Evolutionary conservation across 2,797 vertebrate genomes (phyloP).

Genomic region (Columba guinea): DNA sequence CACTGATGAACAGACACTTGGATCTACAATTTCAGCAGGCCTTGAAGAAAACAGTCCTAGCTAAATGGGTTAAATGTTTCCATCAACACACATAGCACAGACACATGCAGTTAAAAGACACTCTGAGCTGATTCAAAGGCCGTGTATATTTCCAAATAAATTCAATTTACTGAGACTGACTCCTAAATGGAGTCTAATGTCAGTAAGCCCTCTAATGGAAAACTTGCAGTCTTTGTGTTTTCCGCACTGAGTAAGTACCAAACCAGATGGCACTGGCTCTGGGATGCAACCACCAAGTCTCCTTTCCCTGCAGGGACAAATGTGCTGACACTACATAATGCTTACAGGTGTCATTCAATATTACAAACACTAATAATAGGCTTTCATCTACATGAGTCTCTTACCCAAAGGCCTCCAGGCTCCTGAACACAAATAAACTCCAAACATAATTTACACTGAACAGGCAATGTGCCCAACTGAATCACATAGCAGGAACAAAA

Average conservation of each 20-base stretch:
- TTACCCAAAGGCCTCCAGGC: constrained; percentile 23
- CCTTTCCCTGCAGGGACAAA: constrained; percentile 13
- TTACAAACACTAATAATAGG: constrained; percentile 32
- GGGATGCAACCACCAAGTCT: constrained; percentile 29
- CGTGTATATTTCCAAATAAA: constrained; percentile 47
- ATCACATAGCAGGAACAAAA: background rate
- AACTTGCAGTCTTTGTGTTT: constrained; percentile 54
- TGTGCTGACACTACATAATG: constrained; percentile 51
- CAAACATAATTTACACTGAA: background rate
- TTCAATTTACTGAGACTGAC: constrained; percentile 52
- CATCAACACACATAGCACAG: constrained; percentile 17
- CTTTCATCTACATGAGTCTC: constrained; percentile 60
- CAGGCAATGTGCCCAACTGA: background rate
- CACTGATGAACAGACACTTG: background rate
- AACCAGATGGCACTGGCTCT: constrained; percentile 64
- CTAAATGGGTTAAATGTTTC: constrained; percentile 51
- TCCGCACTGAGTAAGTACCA: constrained; percentile 3
- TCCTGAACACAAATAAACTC: constrained; percentile 32
- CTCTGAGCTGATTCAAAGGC: constrained; percentile 23
- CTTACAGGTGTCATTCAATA: constrained; percentile 61
- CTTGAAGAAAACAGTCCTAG: background rate
- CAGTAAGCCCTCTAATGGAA: constrained; percentile 49
- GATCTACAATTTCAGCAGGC: background rate
- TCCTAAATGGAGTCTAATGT: constrained; percentile 42
- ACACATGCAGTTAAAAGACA: constrained; percentile 30